Conservation (phyloP, 2,113 vertebrate species). For the Erythrocebus patas region DNA sequence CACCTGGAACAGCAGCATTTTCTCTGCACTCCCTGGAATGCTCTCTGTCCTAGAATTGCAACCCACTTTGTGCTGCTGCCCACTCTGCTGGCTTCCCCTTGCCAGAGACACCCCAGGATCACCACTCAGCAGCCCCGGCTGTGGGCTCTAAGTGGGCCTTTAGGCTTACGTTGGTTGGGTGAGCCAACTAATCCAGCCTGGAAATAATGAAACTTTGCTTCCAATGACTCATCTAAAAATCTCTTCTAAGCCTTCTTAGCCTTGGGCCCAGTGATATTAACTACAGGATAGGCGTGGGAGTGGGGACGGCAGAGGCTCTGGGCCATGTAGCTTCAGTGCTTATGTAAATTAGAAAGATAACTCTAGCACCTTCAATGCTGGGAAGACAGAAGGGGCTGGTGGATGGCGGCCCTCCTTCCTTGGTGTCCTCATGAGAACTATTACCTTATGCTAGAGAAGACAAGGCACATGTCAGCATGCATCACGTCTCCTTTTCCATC, state of each 20-base stretch:
- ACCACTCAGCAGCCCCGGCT: too few relatives aligned
- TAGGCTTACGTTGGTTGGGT: not conserved
- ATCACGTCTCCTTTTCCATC: not conserved
- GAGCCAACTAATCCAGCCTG: constrained; percentile 29
- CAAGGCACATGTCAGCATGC: not conserved
- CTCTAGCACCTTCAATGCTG: not conserved
- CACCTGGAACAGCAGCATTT: not conserved
- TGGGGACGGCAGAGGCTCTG: not conserved
- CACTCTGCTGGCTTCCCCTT: not conserved
- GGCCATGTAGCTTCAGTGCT: not conserved
- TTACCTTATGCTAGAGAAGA: not conserved
- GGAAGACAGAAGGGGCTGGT: not conserved
- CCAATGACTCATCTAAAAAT: constrained; percentile 50
- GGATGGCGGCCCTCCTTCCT: not conserved
- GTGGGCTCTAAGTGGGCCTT: not conserved
- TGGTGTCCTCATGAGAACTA: not conserved
- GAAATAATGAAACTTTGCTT: constrained; percentile 38
- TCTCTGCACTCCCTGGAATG: not conserved
- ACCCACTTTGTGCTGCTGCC: not conserved
- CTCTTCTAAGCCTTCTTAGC: constrained; percentile 60
- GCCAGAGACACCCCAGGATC: not conserved
- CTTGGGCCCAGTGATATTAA: not conserved
- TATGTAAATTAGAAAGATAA: constrained; percentile 17
- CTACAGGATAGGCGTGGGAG: not conserved
- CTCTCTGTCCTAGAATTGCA: not conserved